Evolutionary conservation across 2,888 invertebrate genomes (phyloP), one percentile per base, ranked within the genome.

Genomic region (Toxonevra muliebris): DNA sequence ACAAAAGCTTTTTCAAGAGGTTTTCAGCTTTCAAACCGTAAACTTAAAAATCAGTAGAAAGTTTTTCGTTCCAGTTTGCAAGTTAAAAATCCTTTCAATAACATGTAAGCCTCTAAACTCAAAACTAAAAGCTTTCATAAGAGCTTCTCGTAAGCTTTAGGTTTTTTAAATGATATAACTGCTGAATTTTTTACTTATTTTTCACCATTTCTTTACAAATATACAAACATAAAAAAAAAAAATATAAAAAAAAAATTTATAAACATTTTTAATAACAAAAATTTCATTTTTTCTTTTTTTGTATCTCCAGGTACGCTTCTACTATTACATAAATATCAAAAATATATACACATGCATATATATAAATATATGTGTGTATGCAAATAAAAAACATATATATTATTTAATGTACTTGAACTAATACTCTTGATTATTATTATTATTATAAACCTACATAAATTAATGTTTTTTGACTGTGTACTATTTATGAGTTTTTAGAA

Each of bases 241-340:
- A 43, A 50, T 13, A 40, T 50, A 57, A 55, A 57, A 68, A 0
- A 48, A 48, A 13, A 48, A 48, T 48, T 48, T 48, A 61, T 58
- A 65, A 68, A 70, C 64, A 73, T 73, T 73, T n/a, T 75, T 71
- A 71, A 69, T 71, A 69, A 72, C 55, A 73, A 65, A 74, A 69
- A 71, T 71, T 76, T 75, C 71, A 74, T 76, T 76, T 70, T 73
- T 73, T 72, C 67, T 75, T 73, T 76, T 78, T 76, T 77, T 77
- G 73, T 75, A 77, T 77, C 78, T 78, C 77, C 77, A 78, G 78
- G 78, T 77, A 75, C 75, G 75, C 76, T 76, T 77, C 76, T 75
- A 75, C 76, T 75, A 73, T 76, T 68, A 74, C 63, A 71, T 63
- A 71, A 62, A 74, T 65, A 69, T 58, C 68, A 73, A 74, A 70